phyloP scores from a whole-genome alignment of 1,140 invertebrate genomes.

The Lycorma delicatula region DNA sequence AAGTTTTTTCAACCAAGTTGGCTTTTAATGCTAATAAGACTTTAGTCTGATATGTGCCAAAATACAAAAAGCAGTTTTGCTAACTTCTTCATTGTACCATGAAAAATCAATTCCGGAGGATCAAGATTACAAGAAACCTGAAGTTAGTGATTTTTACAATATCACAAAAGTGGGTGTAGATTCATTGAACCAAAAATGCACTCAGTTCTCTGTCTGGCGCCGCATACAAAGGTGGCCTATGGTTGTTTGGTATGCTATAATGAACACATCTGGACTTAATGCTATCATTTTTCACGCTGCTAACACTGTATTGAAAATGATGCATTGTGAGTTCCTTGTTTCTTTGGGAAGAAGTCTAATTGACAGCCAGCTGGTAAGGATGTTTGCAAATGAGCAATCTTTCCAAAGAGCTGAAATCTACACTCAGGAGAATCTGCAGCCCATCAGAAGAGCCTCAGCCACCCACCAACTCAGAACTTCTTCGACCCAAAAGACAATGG shows the following conservation, averaged over 20 bases:
- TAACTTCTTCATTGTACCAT: too few relatives aligned
- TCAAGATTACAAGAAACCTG: background rate
- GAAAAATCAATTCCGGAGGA: too few relatives aligned
- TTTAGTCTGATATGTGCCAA: too few relatives aligned
- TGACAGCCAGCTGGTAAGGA: background rate
- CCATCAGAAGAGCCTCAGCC: background rate
- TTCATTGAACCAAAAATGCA: background rate
- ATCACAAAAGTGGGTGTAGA: background rate
- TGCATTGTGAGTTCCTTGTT: background rate
- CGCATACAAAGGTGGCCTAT: background rate
- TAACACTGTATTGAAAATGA: background rate
- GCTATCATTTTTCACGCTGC: background rate
- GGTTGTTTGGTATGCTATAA: background rate
- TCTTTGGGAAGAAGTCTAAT: background rate
- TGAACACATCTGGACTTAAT: background rate
- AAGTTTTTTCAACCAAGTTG: too few relatives aligned
- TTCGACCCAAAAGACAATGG: too few relatives aligned
- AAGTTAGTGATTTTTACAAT: background rate
- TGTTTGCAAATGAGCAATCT: background rate
- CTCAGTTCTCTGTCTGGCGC: background rate
- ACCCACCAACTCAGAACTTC: background rate
- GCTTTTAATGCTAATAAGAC: too few relatives aligned
- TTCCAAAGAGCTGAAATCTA: background rate
- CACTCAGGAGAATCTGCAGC: background rate
- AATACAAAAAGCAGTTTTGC: too few relatives aligned